Conservation (phyloP, 2,113 vertebrate genomes). For the Leuciscus idus region DNA sequence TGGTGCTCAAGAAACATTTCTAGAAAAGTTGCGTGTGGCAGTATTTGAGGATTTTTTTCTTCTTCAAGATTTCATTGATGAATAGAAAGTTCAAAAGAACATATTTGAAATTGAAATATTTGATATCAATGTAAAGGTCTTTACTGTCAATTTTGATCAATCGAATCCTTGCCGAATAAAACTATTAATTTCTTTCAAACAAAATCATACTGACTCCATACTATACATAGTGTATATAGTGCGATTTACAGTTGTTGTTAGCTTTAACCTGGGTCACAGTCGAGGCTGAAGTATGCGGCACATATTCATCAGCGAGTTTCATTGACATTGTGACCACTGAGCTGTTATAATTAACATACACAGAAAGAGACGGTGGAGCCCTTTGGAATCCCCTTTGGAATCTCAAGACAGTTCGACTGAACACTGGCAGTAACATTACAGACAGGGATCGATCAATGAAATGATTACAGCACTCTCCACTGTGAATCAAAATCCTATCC, state of each 20-base stretch:
- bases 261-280: neutral
- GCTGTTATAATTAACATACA: constrained; percentile 15
- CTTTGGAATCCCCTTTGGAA: constrained; percentile 10
- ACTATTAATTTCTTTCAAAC: neutral
- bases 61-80: neutral
- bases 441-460: constrained; percentile 26
- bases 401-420: constrained; percentile 31
- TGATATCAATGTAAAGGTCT: neutral
- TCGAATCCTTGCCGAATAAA: neutral
- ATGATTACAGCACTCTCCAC: constrained; percentile 31
- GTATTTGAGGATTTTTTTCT: no score
- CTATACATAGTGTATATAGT: neutral
- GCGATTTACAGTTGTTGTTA: neutral
- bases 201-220: neutral
- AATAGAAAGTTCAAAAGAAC: neutral
- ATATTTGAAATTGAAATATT: neutral
- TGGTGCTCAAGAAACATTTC: neutral
- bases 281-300: neutral
- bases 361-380: constrained; percentile 2
- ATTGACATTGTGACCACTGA: constrained; percentile 13
- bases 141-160: neutral
- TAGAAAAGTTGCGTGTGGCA: neutral
- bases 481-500: neutral
- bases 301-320: constrained; percentile 47
- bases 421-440: constrained; percentile 17